Base-by-base conservation (phyloP, 2,113 vertebrate genomes). In the Ciconia boyciana region DNA sequence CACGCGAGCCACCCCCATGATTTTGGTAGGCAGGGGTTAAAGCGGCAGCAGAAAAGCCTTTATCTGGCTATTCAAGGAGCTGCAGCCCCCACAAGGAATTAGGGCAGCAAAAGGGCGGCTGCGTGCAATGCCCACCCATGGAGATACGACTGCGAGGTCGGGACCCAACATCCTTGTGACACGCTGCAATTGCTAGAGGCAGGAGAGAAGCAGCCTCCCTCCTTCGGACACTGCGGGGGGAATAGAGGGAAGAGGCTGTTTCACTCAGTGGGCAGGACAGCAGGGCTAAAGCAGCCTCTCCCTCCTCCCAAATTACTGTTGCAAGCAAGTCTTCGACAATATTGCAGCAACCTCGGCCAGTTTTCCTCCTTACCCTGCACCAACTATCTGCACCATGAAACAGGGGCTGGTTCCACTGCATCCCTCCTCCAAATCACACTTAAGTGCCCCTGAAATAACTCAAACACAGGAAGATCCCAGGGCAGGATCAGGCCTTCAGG, bases 1-100 rank as follows among this genome's bases (percentile, higher is more conserved):
- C 11, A 16, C 1, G 1, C 0, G 4, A 61, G 20, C n/a, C 41
- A 24, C 2, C 14, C 60, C 41, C 1, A 0, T 0, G 16, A 5
- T 16, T 76, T 68, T 21, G 19, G 29, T 8, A 68, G 52, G 48
- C 36, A 34, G 78, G 65, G 70, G 28, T 55, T 36, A 17, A 71
- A 71, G 57, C 60, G 82, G 39, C 36, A 76, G 66, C 43, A 66
- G 52, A 1, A 20, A 17, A 36, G 9, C 14, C 69, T 48, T 85
- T 21, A 7, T 13, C 1, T 2, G 78, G 6, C 46, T 19, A 1
- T 1, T 25, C 6, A 4, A 62, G 85, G 60, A 78, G 43, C 70
- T 11, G 34, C 72, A 89, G 90, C 65, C 60, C 69, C 69, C 52
- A 1, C 9, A 1, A 3, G 14, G 64, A 81, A 18, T 13, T 1